Percentiles rank a stretch among this genome's conserved stretches.
These are phyloP conservation scores for Leptinotarsa undecemlineata DNA, from an alignment of 1,140 invertebrate species.

Conservation along the genomic window DNA sequence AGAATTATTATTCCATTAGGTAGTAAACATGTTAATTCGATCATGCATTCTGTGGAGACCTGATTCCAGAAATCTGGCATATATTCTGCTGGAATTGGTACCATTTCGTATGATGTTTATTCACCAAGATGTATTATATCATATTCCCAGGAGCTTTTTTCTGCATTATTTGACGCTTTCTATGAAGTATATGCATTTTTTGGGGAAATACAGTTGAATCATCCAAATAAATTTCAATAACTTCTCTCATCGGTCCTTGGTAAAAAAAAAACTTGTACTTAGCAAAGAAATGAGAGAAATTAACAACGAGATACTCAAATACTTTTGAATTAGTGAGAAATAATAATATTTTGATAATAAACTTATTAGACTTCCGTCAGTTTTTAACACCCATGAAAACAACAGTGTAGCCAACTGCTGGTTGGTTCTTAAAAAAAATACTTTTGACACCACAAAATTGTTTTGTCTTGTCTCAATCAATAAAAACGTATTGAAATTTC, in stretches of 20 bases:
- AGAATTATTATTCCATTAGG: conserved; percentile 82
- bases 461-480: too few relatives aligned
- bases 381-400: conserved; percentile 15
- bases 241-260: not conserved
- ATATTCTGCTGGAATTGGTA: conserved; percentile 51
- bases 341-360: conserved; percentile 8
- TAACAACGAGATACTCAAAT: not conserved
- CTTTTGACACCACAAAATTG: too few relatives aligned
- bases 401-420: not conserved
- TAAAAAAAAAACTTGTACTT: not conserved
- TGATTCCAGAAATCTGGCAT: conserved; percentile 50
- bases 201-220: conserved; percentile 10
- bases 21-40: conserved; percentile 79
- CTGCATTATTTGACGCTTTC: not conserved
- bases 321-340: not conserved
- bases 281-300: not conserved
- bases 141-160: not conserved
- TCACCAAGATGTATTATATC: conserved; percentile 2
- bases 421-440: not conserved
- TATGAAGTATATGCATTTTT: not conserved
- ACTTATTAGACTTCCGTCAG: not conserved
- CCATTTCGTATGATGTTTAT: conserved; percentile 38
- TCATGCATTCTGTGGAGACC: conserved; percentile 59
- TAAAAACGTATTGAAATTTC: too few relatives aligned
- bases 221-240: not conserved